Evolutionary conservation across 2,113 vertebrate genomes (phyloP), one percentile per base, ranked within the genome.

Genomic region (Oreocharis arfaki): DNA sequence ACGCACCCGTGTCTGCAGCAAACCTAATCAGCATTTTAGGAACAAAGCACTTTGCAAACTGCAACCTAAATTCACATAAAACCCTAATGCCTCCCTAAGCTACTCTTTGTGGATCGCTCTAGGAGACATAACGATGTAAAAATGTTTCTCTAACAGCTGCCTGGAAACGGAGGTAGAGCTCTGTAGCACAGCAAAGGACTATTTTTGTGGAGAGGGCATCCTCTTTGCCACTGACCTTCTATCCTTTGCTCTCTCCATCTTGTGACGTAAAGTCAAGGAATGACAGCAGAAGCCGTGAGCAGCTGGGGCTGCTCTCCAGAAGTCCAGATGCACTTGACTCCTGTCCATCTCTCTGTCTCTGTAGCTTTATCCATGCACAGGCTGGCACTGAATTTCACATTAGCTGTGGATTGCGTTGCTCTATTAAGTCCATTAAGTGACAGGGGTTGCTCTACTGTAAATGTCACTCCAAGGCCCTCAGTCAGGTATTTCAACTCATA

Each of bases 61-160:
- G 78, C 94, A 93, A 30, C 78, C 84, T 73, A 91, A 96, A 96
- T 44, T 91, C 95, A 85, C 70, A 93, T 96, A 80, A 96, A 94
- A 39, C 3, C 39, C 63, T 85, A 94, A 96, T 80, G 70, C 71
- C 63, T 96, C 89, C 93, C 95, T 46, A 41, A 89, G 84, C 91
- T 87, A 10, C 82, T 50, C 49, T 87, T 49, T 3, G 8, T 74
- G 78, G 67, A 83, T 77, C 32, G 5, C 84, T 89, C 37, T 15
- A 89, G 84, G 70, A 93, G 52, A 67, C 42, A 57, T 22, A 83
- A 74, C 2, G 75, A 61, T 61, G 52, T 21, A 53, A 83, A 93
- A 92, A 87, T 74, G 57, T 82, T 91, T 96, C 89, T 47, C 78
- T 86, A 53, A 85, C 87, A 95, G 93, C 87, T 94, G 91, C 59